These are phyloP conservation scores for Dendrolimus pini DNA, from an alignment of 2,888 invertebrate species.

Conservation along the genomic window DNA sequence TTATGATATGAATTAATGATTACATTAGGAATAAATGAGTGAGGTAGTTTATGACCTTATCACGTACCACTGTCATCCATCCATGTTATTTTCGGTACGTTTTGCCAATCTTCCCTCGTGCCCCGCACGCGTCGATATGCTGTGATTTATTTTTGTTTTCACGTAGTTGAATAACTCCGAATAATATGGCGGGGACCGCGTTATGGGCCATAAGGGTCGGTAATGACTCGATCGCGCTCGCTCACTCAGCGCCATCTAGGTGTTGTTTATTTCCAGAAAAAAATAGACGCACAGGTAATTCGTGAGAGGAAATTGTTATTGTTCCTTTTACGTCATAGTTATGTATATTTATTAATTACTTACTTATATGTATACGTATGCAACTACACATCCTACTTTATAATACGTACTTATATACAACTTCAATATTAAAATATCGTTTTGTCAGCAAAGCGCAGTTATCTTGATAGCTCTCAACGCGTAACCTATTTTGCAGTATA, in stretches of 20 bases:
- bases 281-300: not conserved
- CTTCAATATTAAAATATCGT: too few species aligned
- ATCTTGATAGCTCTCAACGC: too few species aligned
- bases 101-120: not conserved
- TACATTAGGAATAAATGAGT: too few species aligned
- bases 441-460: too few species aligned
- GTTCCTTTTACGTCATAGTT: not conserved
- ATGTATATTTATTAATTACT: too few species aligned
- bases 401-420: too few species aligned
- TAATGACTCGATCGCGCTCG: slow-evolving; percentile 33
- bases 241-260: not conserved
- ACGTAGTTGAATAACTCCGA: slow-evolving; percentile 22
- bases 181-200: slow-evolving; percentile 47
- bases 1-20: too few species aligned
- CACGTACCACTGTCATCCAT: not conserved
- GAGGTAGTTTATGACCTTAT: not conserved
- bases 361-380: too few species aligned
- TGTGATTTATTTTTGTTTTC: not conserved
- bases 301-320: not conserved
- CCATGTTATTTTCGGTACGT: not conserved
- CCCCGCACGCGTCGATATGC: not conserved
- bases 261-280: not conserved
- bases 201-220: slow-evolving; percentile 45
- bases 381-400: too few species aligned
- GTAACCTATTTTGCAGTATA: too few species aligned